A percentile compares a stretch with the other conserved stretches of the same genome.
Evolutionary conservation across 1,140 invertebrate genomes (phyloP).

Genomic region (Trialeurodes vaporariorum): DNA sequence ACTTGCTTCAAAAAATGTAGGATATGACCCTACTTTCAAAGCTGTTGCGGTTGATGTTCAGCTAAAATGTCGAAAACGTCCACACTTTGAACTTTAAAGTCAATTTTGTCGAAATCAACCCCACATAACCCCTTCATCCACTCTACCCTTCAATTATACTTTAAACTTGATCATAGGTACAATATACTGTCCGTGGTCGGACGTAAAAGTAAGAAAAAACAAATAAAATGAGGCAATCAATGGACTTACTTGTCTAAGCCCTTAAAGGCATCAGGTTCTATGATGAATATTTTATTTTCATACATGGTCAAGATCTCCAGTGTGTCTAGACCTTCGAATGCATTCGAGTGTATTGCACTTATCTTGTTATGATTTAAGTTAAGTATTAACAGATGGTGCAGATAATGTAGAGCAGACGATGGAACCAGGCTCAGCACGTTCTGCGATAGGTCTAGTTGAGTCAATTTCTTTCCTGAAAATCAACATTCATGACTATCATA

Average conservation of each 20-base stretch:
- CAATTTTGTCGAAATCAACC: no score
- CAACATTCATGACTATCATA: slow-evolving; percentile 6
- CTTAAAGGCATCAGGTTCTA: slow-evolving; percentile 69
- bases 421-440: slow-evolving; percentile 64
- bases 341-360: slow-evolving; percentile 54
- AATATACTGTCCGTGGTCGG: no score
- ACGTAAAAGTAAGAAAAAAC: no score
- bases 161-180: no score
- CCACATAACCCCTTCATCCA: no score
- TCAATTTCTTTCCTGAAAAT: slow-evolving; percentile 57
- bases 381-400: slow-evolving; percentile 69
- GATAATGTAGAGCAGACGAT: slow-evolving; percentile 60
- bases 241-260: slow-evolving; percentile 67
- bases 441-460: slow-evolving; percentile 69
- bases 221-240: neutral
- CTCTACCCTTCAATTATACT: no score
- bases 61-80: no score
- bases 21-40: no score
- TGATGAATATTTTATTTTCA: slow-evolving; percentile 65
- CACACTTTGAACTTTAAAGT: no score
- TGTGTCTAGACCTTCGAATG: slow-evolving; percentile 72
- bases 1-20: no score
- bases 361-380: slow-evolving; percentile 85
- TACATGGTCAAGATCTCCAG: slow-evolving; percentile 77
- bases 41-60: no score